Evolutionary conservation across 1,140 invertebrate genomes (phyloP).

Genomic region (Phortica variegata): DNA sequence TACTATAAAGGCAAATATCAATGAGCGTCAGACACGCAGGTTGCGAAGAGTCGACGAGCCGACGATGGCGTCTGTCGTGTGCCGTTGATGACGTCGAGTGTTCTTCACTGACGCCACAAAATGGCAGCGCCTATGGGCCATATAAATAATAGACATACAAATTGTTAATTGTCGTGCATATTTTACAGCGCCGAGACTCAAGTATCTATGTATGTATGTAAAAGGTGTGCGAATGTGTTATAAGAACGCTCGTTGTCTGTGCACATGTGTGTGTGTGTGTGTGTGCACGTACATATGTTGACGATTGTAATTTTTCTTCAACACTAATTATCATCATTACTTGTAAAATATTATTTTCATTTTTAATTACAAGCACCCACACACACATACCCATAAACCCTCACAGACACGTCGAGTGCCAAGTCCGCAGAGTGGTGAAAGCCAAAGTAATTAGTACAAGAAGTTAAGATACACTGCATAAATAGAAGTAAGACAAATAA

Average conservation of each 20-base stretch:
- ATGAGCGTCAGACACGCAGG: slow-evolving; percentile 24
- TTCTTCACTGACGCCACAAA: slow-evolving; percentile 18
- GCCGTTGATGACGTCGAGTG: too few relatives aligned
- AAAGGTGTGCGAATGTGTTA: too few relatives aligned
- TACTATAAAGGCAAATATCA: slow-evolving; percentile 21
- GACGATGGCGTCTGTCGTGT: too few relatives aligned
- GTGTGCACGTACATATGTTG: background rate
- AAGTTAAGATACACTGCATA: too few relatives aligned
- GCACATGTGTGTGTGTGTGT: background rate
- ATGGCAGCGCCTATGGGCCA: slow-evolving; percentile 25
- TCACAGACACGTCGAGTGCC: too few relatives aligned
- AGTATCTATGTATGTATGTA: too few relatives aligned
- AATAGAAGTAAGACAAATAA: too few relatives aligned
- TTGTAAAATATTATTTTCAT: background rate
- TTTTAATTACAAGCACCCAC: background rate
- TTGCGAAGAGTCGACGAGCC: slow-evolving; percentile 1
- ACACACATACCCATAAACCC: background rate
- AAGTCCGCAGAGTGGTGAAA: too few relatives aligned
- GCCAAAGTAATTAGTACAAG: too few relatives aligned
- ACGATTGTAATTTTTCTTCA: slow-evolving; percentile 21
- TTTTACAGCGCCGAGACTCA: slow-evolving; percentile 11
- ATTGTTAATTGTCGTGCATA: slow-evolving; percentile 27
- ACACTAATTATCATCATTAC: slow-evolving; percentile 1
- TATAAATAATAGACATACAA: slow-evolving; percentile 31
- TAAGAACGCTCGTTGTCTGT: background rate